Evolutionary conservation across 1,140 invertebrate genomes (phyloP).

Genomic region (Zaprionus camerounensis): DNA sequence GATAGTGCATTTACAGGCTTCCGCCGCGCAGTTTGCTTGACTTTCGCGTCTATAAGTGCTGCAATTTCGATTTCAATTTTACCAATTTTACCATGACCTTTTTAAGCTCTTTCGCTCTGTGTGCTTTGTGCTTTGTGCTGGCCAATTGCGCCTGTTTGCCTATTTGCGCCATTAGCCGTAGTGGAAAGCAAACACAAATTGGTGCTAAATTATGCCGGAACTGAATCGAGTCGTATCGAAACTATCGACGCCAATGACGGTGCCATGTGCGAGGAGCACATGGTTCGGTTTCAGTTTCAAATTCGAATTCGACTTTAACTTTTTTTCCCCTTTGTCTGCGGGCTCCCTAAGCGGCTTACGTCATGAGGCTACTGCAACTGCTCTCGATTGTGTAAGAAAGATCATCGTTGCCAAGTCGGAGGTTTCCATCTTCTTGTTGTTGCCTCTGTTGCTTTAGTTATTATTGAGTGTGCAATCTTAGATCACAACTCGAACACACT

Average conservation of each 20-base stretch:
- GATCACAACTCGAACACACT: slow-evolving; percentile 62
- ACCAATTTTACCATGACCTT: slow-evolving; percentile 80
- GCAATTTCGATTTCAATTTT: slow-evolving; percentile 81
- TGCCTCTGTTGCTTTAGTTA: background rate
- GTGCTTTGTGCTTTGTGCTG: slow-evolving; percentile 21
- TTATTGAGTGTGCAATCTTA: slow-evolving; percentile 9
- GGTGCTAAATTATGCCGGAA: slow-evolving; percentile 81
- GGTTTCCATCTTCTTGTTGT: background rate
- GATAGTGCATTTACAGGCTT: slow-evolving; percentile 13
- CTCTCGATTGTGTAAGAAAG: slow-evolving; percentile 62
- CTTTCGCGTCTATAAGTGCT: slow-evolving; percentile 73
- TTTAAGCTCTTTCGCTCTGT: slow-evolving; percentile 43
- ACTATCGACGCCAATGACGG: slow-evolving; percentile 33
- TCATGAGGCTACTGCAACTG: slow-evolving; percentile 33
- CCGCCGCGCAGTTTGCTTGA: slow-evolving; percentile 41
- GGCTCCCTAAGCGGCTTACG: slow-evolving; percentile 39
- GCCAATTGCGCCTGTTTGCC: slow-evolving; percentile 47
- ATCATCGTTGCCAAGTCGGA: slow-evolving; percentile 10
- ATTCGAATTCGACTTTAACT: slow-evolving; percentile 5
- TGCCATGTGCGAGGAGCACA: slow-evolving; percentile 51
- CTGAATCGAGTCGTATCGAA: slow-evolving; percentile 44
- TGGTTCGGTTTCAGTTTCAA: slow-evolving; percentile 20
- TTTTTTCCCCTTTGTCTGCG: background rate
- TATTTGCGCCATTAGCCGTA: slow-evolving; percentile 66
- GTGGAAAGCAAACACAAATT: slow-evolving; percentile 79